phyloP scores from a whole-genome alignment of 2,888 invertebrate genomes.

The Dynastes hyllus region DNA sequence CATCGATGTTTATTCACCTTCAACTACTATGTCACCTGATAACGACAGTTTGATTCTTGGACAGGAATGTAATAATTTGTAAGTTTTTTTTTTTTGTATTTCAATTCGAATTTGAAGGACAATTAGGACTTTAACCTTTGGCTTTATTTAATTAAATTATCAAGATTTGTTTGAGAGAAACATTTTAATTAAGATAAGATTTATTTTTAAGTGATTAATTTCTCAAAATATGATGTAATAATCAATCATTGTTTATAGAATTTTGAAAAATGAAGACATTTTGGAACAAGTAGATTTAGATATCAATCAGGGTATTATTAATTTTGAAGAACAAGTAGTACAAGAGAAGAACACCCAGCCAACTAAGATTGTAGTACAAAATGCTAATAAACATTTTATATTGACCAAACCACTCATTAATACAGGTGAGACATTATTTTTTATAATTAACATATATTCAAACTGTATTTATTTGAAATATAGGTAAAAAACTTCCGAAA shows the following conservation, averaged over 20 bases:
- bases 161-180: neutral
- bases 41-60: slow-evolving; percentile 72
- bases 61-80: slow-evolving; percentile 55
- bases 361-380: slow-evolving; percentile 66
- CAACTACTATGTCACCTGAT: slow-evolving; percentile 75
- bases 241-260: slow-evolving; percentile 18
- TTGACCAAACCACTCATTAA: slow-evolving; percentile 64
- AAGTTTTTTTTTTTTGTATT: slow-evolving; percentile 18
- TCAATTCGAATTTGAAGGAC: neutral
- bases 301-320: slow-evolving; percentile 17
- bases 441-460: neutral
- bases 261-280: slow-evolving; percentile 17
- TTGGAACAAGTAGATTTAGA: slow-evolving; percentile 28
- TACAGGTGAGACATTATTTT: slow-evolving; percentile 54
- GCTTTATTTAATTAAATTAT: neutral
- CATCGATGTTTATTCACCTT: slow-evolving; percentile 61
- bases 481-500: slow-evolving; percentile 54
- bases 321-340: slow-evolving; percentile 14
- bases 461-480: slow-evolving; percentile 62
- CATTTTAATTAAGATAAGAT: neutral
- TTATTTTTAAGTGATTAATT: no score
- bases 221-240: no score
- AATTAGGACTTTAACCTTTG: slow-evolving; percentile 22
- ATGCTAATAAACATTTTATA: slow-evolving; percentile 65
- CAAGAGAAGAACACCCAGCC: slow-evolving; percentile 49